Evolutionary conservation across 2,797 vertebrate species (phyloP).

Genomic region (Sciurus carolinensis): DNA sequence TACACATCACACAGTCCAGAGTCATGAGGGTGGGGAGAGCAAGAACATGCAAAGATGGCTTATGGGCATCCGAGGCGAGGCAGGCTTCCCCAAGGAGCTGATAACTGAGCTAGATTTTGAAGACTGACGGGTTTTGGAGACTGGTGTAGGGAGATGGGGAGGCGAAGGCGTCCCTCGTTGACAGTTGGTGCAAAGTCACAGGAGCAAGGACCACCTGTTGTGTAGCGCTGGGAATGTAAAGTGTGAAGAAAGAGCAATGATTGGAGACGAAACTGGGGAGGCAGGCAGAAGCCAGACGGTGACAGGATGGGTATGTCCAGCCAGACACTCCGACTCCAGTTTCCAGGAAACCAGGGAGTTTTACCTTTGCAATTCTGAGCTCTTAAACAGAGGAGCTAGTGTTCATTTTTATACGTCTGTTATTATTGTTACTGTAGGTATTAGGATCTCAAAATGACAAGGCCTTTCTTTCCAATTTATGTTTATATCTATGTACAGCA

Average conservation of each 20-base stretch:
- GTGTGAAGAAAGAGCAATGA: background rate
- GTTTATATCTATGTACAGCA: constrained; percentile 41
- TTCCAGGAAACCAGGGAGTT: background rate
- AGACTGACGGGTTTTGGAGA: background rate
- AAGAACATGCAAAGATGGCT: background rate
- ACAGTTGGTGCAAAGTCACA: background rate
- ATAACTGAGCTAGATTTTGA: background rate
- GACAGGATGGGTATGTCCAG: background rate
- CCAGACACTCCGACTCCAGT: background rate
- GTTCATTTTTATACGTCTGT: background rate
- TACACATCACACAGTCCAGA: background rate
- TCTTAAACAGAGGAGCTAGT: background rate
- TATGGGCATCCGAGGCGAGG: background rate
- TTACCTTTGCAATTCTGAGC: background rate
- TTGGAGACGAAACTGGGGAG: background rate
- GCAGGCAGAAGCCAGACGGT: background rate
- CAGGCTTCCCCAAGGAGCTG: background rate
- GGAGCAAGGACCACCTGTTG: background rate
- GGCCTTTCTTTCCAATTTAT: background rate
- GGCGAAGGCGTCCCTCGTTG: background rate
- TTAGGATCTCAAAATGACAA: constrained; percentile 42
- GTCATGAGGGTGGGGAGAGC: background rate
- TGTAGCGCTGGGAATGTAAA: background rate
- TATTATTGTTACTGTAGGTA: background rate
- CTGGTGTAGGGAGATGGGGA: background rate